Percentiles rank a stretch among this genome's conserved stretches.
These are phyloP conservation scores for Cyprinus carpio DNA, from an alignment of 2,113 vertebrate genomes.

Conservation along the genomic window DNA sequence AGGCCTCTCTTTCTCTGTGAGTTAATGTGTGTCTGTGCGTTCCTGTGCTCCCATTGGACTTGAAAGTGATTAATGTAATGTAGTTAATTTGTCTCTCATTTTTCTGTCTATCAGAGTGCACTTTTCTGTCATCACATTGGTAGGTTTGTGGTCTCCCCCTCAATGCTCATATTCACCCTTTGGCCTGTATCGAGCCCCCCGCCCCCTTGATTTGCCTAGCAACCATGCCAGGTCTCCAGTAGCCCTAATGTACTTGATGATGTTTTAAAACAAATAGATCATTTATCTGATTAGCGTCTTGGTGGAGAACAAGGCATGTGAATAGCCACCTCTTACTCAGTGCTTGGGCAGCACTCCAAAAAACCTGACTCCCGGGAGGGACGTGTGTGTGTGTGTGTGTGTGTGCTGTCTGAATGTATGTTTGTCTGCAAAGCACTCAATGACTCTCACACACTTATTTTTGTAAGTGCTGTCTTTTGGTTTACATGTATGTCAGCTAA, in stretches of 20 bases:
- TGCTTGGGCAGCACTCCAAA: conserved; percentile 80
- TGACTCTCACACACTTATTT: conserved; percentile 15
- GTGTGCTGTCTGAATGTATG: conserved; percentile 20
- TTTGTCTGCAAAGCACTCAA: conserved; percentile 26
- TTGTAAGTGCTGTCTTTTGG: conserved; percentile 6
- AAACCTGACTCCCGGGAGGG: conserved; percentile 32
- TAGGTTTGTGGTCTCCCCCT: conserved; percentile 20
- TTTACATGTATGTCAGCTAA: conserved; percentile 15
- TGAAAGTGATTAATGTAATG: conserved; percentile 68
- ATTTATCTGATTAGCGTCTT: conserved; percentile 93
- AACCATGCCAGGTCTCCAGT: conserved; percentile 71
- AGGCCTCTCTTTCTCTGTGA: conserved; percentile 53
- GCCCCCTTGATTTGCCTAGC: conserved; percentile 67
- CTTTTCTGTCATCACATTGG: conserved; percentile 58
- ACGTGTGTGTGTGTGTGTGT: background rate
- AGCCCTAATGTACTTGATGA: conserved; percentile 82
- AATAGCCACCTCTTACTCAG: conserved; percentile 81
- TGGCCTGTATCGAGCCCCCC: background rate
- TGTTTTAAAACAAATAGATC: conserved; percentile 91
- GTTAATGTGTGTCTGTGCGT: conserved; percentile 1
- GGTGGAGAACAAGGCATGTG: conserved; percentile 77
- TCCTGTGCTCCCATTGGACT: conserved; percentile 63
- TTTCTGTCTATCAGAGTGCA: conserved; percentile 61
- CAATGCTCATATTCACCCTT: background rate
- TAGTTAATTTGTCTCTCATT: conserved; percentile 70